A percentile compares a stretch with the other conserved stretches of the same genome.
Evolutionary conservation across 2,113 vertebrate genomes (phyloP).

Genomic region (Hippocampus abdominalis): DNA sequence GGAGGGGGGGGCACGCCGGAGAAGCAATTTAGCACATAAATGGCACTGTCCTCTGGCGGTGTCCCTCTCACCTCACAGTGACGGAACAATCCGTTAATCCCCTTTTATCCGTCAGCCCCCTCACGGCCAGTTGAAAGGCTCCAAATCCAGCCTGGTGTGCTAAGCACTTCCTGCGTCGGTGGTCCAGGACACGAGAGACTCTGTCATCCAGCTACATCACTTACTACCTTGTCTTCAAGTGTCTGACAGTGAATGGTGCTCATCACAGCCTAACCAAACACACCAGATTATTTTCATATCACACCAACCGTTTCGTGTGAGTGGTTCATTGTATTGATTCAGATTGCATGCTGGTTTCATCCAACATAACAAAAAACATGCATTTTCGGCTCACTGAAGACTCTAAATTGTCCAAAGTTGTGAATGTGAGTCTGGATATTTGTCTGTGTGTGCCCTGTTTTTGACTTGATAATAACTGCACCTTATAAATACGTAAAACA

Average conservation of each 20-base stretch:
- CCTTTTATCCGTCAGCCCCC: constrained; percentile 59
- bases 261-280: background rate
- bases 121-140: constrained; percentile 64
- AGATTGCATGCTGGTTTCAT: background rate
- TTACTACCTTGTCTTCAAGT: constrained; percentile 20
- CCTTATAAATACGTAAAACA: no score
- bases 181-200: constrained; percentile 43
- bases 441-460: background rate
- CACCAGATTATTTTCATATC: background rate
- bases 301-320: background rate
- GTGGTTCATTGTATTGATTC: background rate
- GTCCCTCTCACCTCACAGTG: constrained; percentile 61
- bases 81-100: constrained; percentile 71
- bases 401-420: background rate
- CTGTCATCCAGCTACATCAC: constrained; percentile 12
- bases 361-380: background rate
- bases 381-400: background rate
- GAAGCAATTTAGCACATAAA: constrained; percentile 67
- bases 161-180: constrained; percentile 55
- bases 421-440: no score
- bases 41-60: constrained; percentile 51
- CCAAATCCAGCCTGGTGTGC: constrained; percentile 57
- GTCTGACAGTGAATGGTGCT: background rate
- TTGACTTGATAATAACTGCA: no score
- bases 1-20: background rate